Evolutionary conservation across 2,888 invertebrate species (phyloP).

Genomic region (Rhagium mordax): DNA sequence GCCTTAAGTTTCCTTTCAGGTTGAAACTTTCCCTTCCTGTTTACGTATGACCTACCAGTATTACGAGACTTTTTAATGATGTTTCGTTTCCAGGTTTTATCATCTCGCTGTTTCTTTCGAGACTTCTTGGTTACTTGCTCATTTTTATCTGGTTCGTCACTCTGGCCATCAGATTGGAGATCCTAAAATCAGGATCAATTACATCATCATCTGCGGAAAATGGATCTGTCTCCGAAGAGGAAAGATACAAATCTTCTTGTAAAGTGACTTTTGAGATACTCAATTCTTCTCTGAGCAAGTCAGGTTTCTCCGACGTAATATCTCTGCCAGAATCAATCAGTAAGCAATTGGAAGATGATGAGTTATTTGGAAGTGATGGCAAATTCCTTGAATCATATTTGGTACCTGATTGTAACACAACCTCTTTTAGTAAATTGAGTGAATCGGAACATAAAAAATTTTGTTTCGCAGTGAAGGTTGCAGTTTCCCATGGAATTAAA

Average conservation of each 20-base stretch:
- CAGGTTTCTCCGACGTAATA: background rate
- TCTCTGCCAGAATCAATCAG: background rate
- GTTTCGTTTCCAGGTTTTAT: conserved; percentile 7
- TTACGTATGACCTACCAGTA: background rate
- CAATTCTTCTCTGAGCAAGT: background rate
- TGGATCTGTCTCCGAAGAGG: background rate
- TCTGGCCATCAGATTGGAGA: background rate
- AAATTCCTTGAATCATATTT: too few species aligned
- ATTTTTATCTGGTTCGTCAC: background rate
- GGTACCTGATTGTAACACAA: too few species aligned
- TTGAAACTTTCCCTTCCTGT: background rate
- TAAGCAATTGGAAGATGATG: too few species aligned
- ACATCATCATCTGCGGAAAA: conserved; percentile 13
- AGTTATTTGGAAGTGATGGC: too few species aligned
- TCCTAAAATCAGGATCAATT: conserved; percentile 13
- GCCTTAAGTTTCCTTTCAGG: background rate
- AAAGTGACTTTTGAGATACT: too few species aligned
- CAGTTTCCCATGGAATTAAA: too few species aligned
- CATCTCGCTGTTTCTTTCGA: background rate
- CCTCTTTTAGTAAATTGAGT: too few species aligned
- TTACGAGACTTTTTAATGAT: background rate
- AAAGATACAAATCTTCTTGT: background rate
- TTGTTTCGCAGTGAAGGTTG: too few species aligned
- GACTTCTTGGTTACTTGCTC: too few species aligned
- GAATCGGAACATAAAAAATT: too few species aligned